These are phyloP conservation scores for Gobio gobio DNA, from an alignment of 2,113 vertebrate species.

Conservation along the genomic window DNA sequence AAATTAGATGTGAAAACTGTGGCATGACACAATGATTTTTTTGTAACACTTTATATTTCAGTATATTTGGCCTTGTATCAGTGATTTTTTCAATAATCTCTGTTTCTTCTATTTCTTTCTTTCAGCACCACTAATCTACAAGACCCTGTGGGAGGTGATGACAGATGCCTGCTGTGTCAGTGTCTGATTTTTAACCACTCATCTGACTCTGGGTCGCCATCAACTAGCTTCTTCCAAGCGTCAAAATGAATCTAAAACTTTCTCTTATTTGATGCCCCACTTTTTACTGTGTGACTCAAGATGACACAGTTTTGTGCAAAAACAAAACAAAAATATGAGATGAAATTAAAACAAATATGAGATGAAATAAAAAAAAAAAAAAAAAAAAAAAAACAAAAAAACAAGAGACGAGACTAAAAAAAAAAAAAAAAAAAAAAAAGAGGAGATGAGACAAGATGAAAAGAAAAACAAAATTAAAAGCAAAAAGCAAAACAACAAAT, in stretches of 20 bases:
- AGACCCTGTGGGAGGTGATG: constrained; percentile 14
- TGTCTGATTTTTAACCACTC: constrained; percentile 40
- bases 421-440: not conserved
- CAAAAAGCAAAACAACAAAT: not conserved
- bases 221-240: not conserved
- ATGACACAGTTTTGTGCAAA: not conserved
- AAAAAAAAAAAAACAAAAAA: not conserved
- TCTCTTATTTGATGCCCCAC: not conserved
- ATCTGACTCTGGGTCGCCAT: constrained; percentile 29
- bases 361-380: not conserved
- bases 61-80: not conserved
- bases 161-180: constrained; percentile 32
- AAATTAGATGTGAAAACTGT: not conserved
- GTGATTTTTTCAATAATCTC: not conserved
- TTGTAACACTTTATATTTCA: not conserved
- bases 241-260: constrained; percentile 11
- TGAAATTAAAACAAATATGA: not conserved
- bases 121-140: not conserved
- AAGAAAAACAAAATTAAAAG: no score
- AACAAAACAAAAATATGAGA: not conserved
- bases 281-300: not conserved
- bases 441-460: no score
- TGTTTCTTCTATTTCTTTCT: constrained; percentile 14
- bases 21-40: not conserved
- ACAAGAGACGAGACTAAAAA: not conserved